These are phyloP conservation scores for Dorcus parallelipipedus DNA, from an alignment of 2,888 invertebrate species.

Conservation along the genomic window DNA sequence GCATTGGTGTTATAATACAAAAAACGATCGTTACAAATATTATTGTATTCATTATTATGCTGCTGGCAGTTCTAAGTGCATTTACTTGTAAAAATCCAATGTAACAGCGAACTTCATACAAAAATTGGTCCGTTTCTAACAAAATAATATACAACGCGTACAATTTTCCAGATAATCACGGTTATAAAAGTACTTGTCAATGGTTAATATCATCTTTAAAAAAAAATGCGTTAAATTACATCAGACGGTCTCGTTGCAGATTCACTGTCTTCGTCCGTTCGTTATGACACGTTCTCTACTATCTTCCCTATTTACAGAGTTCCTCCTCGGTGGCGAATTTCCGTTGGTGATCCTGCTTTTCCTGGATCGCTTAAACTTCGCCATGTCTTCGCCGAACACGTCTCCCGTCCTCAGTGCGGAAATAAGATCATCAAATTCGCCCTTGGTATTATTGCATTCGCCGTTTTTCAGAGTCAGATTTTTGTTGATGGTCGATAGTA, in stretches of 20 bases:
- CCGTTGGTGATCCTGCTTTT: conserved; percentile 60
- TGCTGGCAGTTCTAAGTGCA: neutral
- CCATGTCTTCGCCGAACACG: conserved; percentile 93
- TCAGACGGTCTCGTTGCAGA: neutral
- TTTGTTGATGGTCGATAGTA: conserved; percentile 71
- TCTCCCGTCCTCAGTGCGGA: conserved; percentile 92
- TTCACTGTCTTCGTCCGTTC: conserved; percentile 44
- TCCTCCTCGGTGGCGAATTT: conserved; percentile 61
- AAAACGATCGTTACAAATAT: conserved; percentile 10
- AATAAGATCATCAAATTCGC: conserved; percentile 95
- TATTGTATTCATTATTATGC: conserved; percentile 3
- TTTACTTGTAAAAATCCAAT: neutral
- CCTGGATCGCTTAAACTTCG: conserved; percentile 81
- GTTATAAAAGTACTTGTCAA: no score
- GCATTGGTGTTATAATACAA: conserved; percentile 13
- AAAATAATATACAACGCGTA: conserved; percentile 1
- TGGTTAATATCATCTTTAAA: no score
- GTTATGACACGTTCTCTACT: conserved; percentile 62
- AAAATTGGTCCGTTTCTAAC: conserved; percentile 1
- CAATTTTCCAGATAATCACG: conserved; percentile 7
- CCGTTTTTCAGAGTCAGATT: conserved; percentile 64
- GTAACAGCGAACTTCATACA: neutral
- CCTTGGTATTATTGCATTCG: conserved; percentile 60
- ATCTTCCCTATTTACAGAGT: conserved; percentile 63
- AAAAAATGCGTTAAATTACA: no score